Conservation (phyloP, 2,113 vertebrate genomes). For the Psettodes erumei region DNA sequence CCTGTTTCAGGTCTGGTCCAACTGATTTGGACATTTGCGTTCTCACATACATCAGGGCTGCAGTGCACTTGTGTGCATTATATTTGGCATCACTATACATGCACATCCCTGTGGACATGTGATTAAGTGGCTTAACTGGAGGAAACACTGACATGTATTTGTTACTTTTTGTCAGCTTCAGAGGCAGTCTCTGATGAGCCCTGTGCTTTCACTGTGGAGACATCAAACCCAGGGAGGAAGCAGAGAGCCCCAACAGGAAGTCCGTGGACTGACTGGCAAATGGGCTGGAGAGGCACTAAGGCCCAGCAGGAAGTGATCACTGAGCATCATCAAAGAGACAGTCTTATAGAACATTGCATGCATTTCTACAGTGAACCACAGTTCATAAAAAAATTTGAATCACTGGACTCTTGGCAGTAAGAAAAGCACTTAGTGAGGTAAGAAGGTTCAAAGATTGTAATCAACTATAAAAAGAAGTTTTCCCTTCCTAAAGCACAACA, state of each 20-base stretch:
- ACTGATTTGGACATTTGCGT: background rate
- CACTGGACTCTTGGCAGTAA: background rate
- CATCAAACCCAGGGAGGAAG: constrained; percentile 43
- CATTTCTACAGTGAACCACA: background rate
- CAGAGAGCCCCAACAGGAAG: constrained; percentile 39
- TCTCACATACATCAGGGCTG: background rate
- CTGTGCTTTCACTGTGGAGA: constrained; percentile 15
- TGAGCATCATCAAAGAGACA: background rate
- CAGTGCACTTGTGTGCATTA: background rate
- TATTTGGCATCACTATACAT: constrained; percentile 38
- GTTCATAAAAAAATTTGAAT: constrained; percentile 13
- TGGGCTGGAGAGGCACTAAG: background rate
- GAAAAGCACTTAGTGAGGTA: background rate
- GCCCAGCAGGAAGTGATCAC: constrained; percentile 7
- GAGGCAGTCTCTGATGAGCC: constrained; percentile 19
- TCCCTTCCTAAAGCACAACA: background rate
- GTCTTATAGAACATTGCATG: background rate
- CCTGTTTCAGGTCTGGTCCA: too few species aligned
- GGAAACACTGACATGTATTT: constrained; percentile 41
- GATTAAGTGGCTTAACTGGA: constrained; percentile 15
- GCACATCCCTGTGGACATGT: constrained; percentile 2
- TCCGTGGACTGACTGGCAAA: constrained; percentile 24
- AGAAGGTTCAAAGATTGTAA: too few species aligned
- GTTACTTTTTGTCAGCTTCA: constrained; percentile 50
- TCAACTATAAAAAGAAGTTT: too few species aligned